phyloP scores from a whole-genome alignment of 2,113 vertebrate genomes.

The Orthonyx spaldingii region DNA sequence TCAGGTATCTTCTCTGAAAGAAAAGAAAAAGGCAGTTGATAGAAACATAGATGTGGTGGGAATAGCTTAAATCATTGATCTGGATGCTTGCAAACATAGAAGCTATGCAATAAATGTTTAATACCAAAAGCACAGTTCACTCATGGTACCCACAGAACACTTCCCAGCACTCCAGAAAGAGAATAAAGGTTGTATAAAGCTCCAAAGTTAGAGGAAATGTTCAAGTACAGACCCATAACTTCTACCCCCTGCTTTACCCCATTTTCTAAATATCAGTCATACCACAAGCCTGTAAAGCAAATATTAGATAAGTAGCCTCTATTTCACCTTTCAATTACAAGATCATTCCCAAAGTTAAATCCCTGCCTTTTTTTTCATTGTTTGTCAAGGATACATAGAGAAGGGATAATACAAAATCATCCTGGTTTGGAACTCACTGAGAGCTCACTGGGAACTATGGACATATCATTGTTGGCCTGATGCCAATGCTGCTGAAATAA shows the following conservation, averaged over 20 bases:
- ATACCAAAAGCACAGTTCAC: not conserved
- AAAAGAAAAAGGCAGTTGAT: not conserved
- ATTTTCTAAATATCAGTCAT: not conserved
- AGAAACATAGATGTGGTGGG: not conserved
- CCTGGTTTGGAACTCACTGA: not conserved
- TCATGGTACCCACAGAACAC: not conserved
- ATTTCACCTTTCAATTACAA: not conserved
- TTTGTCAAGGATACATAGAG: not conserved
- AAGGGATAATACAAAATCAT: not conserved
- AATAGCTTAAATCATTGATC: not conserved
- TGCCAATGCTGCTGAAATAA: not conserved
- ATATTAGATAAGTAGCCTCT: not conserved
- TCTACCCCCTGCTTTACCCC: not conserved
- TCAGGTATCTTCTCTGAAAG: not conserved
- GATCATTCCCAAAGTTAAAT: not conserved
- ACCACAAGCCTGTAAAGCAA: not conserved
- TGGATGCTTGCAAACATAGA: not conserved
- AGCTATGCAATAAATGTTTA: not conserved
- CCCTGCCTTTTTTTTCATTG: not conserved
- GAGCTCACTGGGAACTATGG: not conserved
- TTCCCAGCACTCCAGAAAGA: not conserved
- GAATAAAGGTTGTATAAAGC: not conserved
- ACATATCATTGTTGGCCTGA: not conserved
- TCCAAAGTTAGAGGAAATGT: not conserved
- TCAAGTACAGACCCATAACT: not conserved